Percentiles rank a stretch among this genome's conserved stretches.
phyloP scores from a whole-genome alignment of 2,797 vertebrate genomes.

The Taenioides sp. region DNA sequence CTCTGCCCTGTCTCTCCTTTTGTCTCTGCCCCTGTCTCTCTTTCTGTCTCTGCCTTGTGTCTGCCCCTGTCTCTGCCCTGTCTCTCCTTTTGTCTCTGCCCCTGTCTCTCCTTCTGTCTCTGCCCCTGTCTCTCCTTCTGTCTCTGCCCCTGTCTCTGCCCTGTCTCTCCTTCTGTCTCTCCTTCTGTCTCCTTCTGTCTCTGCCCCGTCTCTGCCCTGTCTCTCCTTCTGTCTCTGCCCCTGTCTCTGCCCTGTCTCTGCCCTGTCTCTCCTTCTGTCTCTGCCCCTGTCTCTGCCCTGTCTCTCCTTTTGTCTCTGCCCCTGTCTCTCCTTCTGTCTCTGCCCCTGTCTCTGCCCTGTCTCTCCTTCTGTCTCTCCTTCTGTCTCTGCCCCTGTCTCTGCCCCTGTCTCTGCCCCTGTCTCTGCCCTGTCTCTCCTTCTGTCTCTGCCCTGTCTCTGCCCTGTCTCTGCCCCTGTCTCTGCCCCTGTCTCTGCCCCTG shows the following conservation, averaged over 20 bases:
- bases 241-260: no score
- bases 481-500: no score
- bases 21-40: slow-evolving; percentile 23
- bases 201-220: slow-evolving; percentile 21
- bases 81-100: slow-evolving; percentile 18
- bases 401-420: slow-evolving; percentile 28
- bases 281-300: slow-evolving; percentile 20
- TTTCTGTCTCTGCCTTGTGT: slow-evolving; percentile 15
- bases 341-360: slow-evolving; percentile 27
- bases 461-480: no score
- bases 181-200: no score
- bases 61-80: slow-evolving; percentile 47
- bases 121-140: background rate
- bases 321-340: slow-evolving; percentile 30
- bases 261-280: no score
- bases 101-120: slow-evolving; percentile 32
- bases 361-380: slow-evolving; percentile 20
- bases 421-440: slow-evolving; percentile 47
- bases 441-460: slow-evolving; percentile 63
- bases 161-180: slow-evolving; percentile 24
- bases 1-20: slow-evolving; percentile 42
- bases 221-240: slow-evolving; percentile 42
- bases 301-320: slow-evolving; percentile 49
- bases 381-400: slow-evolving; percentile 48
- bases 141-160: no score